A percentile compares a stretch with the other conserved stretches of the same genome.
Conservation (phyloP, 1,140 invertebrate genomes). For the Chironomus striatipennis region DNA sequence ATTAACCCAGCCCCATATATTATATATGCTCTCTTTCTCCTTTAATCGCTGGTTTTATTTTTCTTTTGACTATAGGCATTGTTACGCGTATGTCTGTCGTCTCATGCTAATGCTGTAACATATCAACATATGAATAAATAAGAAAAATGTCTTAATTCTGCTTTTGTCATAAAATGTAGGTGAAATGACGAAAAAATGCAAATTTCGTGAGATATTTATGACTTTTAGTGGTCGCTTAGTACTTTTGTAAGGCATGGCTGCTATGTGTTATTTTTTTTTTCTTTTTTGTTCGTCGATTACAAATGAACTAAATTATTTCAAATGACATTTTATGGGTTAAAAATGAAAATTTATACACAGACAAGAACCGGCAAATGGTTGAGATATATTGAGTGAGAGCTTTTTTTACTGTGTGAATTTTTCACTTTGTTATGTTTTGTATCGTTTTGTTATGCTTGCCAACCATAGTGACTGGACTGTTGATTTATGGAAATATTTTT, state of each 20-base stretch:
- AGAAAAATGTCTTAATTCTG: background rate
- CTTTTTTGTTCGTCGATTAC: background rate
- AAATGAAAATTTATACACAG: too few relatives aligned
- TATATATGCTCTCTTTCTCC: too few relatives aligned
- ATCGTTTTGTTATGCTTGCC: too few relatives aligned
- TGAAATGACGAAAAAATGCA: slow-evolving; percentile 8
- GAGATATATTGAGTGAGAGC: too few relatives aligned
- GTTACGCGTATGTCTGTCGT: too few relatives aligned
- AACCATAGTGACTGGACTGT: background rate
- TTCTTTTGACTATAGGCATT: too few relatives aligned
- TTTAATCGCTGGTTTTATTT: too few relatives aligned
- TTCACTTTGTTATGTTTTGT: too few relatives aligned
- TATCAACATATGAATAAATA: background rate
- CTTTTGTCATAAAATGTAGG: background rate
- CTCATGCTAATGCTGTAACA: background rate
- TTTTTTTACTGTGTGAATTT: too few relatives aligned
- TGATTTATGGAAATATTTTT: slow-evolving; percentile 1
- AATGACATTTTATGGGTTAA: too few relatives aligned
- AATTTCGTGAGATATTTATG: slow-evolving; percentile 2
- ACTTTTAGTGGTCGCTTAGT: background rate
- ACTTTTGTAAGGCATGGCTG: background rate
- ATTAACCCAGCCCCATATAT: too few relatives aligned
- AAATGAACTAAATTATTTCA: background rate
- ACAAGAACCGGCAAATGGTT: too few relatives aligned
- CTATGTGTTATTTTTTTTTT: background rate